Percentiles rank a stretch among this genome's conserved stretches.
Evolutionary conservation across 1,140 invertebrate species (phyloP).

Genomic region (Drosophila sp.): DNA sequence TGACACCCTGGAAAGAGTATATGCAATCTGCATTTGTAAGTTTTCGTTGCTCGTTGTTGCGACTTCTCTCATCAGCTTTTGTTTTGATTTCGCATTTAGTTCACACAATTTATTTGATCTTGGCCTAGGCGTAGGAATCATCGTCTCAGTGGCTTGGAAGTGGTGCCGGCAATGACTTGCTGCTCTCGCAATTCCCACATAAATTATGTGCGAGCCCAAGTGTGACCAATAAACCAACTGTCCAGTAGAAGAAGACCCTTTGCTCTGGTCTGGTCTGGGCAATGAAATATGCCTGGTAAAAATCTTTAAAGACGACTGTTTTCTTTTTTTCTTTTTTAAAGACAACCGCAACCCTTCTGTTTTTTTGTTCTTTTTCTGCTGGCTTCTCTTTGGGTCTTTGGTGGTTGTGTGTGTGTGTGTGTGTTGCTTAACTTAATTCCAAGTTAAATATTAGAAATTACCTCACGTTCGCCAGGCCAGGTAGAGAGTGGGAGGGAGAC

Average conservation of each 20-base stretch:
- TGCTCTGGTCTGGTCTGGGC: conserved; percentile 42
- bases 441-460: conserved; percentile 81
- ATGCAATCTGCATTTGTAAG: conserved; percentile 63
- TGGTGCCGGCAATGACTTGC: conserved; percentile 74
- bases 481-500: conserved; percentile 11
- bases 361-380: neutral
- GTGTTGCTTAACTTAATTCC: conserved; percentile 74
- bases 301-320: conserved; percentile 34
- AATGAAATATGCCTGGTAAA: conserved; percentile 82
- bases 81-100: conserved; percentile 71
- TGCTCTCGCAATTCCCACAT: conserved; percentile 71
- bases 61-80: conserved; percentile 36
- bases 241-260: conserved; percentile 52
- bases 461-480: conserved; percentile 69
- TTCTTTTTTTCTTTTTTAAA: neutral
- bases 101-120: conserved; percentile 80
- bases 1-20: too few relatives aligned
- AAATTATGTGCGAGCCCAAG: conserved; percentile 82
- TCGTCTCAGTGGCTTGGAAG: conserved; percentile 45
- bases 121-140: conserved; percentile 53
- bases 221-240: conserved; percentile 82
- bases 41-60: conserved; percentile 37
- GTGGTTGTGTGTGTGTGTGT: conserved; percentile 2
- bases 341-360: conserved; percentile 46
- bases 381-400: neutral